A percentile compares a stretch with the other conserved stretches of the same genome.
phyloP scores from a whole-genome alignment of 2,113 vertebrate genomes.

The Pseudopodoces humilis region DNA sequence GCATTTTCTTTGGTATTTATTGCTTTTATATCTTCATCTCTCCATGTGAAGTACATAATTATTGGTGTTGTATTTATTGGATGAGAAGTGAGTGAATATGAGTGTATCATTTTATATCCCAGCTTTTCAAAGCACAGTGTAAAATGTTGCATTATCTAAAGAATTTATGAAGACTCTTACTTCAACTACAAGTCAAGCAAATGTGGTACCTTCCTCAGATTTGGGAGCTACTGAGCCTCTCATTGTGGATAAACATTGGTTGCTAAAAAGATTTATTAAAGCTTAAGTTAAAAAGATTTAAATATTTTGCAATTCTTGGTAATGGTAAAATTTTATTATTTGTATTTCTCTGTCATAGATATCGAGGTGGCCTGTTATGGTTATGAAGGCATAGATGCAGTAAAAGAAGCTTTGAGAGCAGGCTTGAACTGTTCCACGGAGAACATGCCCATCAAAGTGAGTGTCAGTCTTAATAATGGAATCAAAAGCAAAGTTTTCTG shows the following conservation, averaged over 20 bases:
- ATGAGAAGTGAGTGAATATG: not conserved
- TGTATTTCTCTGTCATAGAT: slow-evolving; percentile 75
- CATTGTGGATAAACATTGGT: not conserved
- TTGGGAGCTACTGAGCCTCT: not conserved
- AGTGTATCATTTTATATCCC: not conserved
- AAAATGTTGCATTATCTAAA: not conserved
- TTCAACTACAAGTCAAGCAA: not conserved
- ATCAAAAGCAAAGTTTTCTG: not conserved
- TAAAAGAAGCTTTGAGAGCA: slow-evolving; percentile 94
- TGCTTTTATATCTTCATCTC: not conserved
- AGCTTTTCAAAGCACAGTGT: not conserved
- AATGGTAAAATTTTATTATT: not conserved
- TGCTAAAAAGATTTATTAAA: not conserved
- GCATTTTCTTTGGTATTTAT: not conserved
- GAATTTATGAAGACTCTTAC: not conserved
- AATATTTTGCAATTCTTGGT: not conserved
- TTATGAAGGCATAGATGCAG: slow-evolving; percentile 97
- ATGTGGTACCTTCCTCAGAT: not conserved
- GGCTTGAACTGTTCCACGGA: slow-evolving; percentile 95
- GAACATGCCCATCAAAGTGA: slow-evolving; percentile 97
- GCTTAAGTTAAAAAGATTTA: not conserved
- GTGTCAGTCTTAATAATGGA: not conserved
- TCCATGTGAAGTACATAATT: not conserved
- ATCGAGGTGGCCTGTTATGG: slow-evolving; percentile 98
- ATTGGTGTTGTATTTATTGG: not conserved